Evolutionary conservation across 2,113 vertebrate genomes (phyloP).

Genomic region (Gasterosteus nipponicus): DNA sequence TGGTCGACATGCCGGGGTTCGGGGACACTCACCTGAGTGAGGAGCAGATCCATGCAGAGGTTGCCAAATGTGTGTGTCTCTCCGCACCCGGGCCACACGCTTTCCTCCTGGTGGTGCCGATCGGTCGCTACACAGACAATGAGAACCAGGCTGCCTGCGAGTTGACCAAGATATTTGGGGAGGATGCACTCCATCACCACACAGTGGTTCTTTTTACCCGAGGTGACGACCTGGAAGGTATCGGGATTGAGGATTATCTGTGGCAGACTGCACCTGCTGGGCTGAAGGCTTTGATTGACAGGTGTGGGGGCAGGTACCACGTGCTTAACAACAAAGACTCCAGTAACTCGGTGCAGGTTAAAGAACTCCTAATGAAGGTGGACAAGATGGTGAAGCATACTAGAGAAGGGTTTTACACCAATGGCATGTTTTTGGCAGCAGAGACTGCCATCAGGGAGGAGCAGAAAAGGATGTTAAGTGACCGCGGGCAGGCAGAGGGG

Average conservation of each 20-base stretch:
- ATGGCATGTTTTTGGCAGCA: constrained; percentile 68
- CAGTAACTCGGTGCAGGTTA: constrained; percentile 68
- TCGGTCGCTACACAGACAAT: constrained; percentile 78
- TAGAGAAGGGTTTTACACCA: constrained; percentile 72
- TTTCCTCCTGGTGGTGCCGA: constrained; percentile 80
- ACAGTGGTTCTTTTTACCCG: constrained; percentile 80
- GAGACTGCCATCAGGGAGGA: constrained; percentile 76
- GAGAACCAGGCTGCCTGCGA: constrained; percentile 66
- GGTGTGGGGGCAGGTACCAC: constrained; percentile 79
- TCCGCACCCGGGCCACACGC: constrained; percentile 79
- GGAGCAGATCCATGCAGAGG: constrained; percentile 68
- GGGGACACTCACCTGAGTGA: constrained; percentile 75
- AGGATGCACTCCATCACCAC: constrained; percentile 71
- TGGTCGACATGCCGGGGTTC: constrained; percentile 83
- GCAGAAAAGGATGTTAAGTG: constrained; percentile 68
- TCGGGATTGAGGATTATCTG: constrained; percentile 70
- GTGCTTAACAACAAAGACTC: constrained; percentile 79
- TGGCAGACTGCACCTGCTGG: constrained; percentile 56
- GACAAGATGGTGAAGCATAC: constrained; percentile 69
- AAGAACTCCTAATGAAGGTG: constrained; percentile 73
- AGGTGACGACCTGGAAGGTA: constrained; percentile 75
- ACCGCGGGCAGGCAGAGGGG: constrained; percentile 38
- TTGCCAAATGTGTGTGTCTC: constrained; percentile 76
- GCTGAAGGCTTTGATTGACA: constrained; percentile 72
- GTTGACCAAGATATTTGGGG: constrained; percentile 74